These are phyloP conservation scores for Heliconius ismenius DNA, from an alignment of 2,888 invertebrate genomes.

Conservation along the genomic window DNA sequence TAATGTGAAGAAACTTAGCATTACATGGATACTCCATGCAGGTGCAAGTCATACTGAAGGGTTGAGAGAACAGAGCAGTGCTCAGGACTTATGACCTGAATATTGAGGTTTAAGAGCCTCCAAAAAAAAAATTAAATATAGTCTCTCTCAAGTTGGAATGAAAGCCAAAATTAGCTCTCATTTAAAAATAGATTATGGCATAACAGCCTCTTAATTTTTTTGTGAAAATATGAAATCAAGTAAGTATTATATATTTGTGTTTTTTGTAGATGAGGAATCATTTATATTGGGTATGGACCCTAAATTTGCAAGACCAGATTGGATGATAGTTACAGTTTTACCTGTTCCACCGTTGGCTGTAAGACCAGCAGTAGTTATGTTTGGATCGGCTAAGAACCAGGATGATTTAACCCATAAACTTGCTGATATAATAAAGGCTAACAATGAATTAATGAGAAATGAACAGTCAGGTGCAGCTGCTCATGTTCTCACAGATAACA, in stretches of 20 bases:
- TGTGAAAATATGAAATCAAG: neutral
- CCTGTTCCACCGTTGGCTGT: constrained; percentile 98
- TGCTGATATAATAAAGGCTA: constrained; percentile 98
- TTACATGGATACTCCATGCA: too few relatives aligned
- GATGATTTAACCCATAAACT: constrained; percentile 99
- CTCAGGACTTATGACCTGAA: too few relatives aligned
- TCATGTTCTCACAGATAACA: constrained; percentile 97
- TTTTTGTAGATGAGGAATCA: constrained; percentile 92
- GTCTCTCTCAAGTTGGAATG: too few relatives aligned
- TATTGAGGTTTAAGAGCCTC: too few relatives aligned
- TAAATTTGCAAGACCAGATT: constrained; percentile 98
- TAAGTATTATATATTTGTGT: neutral
- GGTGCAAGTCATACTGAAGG: too few relatives aligned
- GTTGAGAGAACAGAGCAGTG: too few relatives aligned
- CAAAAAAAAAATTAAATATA: too few relatives aligned
- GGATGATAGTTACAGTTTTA: constrained; percentile 99
- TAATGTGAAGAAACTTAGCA: neutral
- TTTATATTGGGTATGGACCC: constrained; percentile 98
- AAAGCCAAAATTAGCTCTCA: too few relatives aligned
- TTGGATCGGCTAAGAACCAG: constrained; percentile 98
- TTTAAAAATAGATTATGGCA: too few relatives aligned
- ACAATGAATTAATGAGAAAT: constrained; percentile 96
- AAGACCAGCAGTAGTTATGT: constrained; percentile 99
- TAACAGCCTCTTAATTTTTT: neutral
- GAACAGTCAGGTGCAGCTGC: constrained; percentile 98